phyloP scores from a whole-genome alignment of 2,797 vertebrate species.

The Mico argentatus region DNA sequence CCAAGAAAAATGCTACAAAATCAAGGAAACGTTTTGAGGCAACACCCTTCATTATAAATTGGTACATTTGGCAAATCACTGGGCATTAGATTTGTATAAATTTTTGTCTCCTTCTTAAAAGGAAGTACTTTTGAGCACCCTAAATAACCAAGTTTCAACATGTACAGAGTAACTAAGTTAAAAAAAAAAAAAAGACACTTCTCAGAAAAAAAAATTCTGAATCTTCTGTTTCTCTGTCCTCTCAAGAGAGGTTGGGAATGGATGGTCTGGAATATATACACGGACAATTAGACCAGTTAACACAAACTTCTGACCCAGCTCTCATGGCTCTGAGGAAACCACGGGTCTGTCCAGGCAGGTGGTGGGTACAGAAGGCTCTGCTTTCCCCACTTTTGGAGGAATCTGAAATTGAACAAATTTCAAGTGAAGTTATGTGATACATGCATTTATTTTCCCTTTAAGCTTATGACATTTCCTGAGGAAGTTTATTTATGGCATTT shows the following conservation, averaged over 20 bases:
- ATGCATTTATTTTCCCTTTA: neutral
- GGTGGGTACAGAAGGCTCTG: neutral
- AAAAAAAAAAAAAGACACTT: neutral
- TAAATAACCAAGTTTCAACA: slow-evolving; percentile 45
- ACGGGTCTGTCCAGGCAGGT: fast-evolving
- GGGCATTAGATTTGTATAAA: neutral
- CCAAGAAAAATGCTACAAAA: slow-evolving; percentile 1
- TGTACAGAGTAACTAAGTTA: neutral
- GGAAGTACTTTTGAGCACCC: slow-evolving; percentile 41
- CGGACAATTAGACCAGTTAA: neutral
- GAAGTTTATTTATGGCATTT: neutral
- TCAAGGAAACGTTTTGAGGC: neutral
- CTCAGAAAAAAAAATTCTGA: neutral
- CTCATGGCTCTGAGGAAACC: neutral
- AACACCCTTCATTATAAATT: slow-evolving; percentile 40
- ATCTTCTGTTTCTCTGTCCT: slow-evolving; percentile 33
- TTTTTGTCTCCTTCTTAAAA: slow-evolving; percentile 42
- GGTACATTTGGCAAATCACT: slow-evolving; percentile 19
- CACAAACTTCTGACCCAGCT: neutral
- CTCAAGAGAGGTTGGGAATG: neutral
- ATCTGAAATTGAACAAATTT: slow-evolving; percentile 7
- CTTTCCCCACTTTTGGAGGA: neutral
- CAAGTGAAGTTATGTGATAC: neutral
- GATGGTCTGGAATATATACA: neutral
- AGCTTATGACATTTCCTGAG: neutral